phyloP scores from a whole-genome alignment of 2,797 vertebrate species.

The Philypnodon macrostomus region DNA sequence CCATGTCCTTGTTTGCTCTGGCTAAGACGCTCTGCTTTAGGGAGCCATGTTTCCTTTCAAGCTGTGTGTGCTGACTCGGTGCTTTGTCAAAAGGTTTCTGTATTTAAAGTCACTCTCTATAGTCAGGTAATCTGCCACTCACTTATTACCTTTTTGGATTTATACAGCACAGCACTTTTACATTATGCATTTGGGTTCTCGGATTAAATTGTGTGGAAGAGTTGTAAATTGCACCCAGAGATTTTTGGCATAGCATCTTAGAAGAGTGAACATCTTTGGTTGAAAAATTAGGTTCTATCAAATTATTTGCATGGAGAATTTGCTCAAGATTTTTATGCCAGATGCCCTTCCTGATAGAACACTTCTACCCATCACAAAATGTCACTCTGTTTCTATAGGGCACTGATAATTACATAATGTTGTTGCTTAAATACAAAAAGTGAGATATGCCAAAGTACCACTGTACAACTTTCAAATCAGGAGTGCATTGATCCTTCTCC shows the following conservation, averaged over 20 bases:
- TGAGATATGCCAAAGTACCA: too few relatives aligned
- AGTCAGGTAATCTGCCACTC: conserved; percentile 48
- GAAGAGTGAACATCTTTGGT: neutral
- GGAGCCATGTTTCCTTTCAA: conserved; percentile 41
- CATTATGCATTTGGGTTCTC: conserved; percentile 5
- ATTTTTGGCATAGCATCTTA: too few relatives aligned
- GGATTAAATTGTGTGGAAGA: conserved; percentile 22
- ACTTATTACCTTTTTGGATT: conserved; percentile 29
- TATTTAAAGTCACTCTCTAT: conserved; percentile 52
- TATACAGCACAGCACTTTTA: conserved; percentile 18
- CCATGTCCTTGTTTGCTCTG: conserved; percentile 37
- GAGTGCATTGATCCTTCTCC: too few relatives aligned
- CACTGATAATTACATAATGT: too few relatives aligned
- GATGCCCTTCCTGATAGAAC: too few relatives aligned
- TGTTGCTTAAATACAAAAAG: too few relatives aligned
- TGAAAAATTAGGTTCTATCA: neutral
- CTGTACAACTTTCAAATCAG: too few relatives aligned
- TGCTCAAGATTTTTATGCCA: neutral
- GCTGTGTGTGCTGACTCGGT: conserved; percentile 41
- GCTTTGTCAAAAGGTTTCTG: conserved; percentile 47
- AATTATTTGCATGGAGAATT: too few relatives aligned
- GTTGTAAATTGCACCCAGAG: conserved; percentile 19
- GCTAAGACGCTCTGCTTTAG: conserved; percentile 39
- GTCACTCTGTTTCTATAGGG: too few relatives aligned
- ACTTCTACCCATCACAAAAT: too few relatives aligned